Evolutionary conservation across 2,797 vertebrate genomes (phyloP).

Genomic region (Lepus townsendii): DNA sequence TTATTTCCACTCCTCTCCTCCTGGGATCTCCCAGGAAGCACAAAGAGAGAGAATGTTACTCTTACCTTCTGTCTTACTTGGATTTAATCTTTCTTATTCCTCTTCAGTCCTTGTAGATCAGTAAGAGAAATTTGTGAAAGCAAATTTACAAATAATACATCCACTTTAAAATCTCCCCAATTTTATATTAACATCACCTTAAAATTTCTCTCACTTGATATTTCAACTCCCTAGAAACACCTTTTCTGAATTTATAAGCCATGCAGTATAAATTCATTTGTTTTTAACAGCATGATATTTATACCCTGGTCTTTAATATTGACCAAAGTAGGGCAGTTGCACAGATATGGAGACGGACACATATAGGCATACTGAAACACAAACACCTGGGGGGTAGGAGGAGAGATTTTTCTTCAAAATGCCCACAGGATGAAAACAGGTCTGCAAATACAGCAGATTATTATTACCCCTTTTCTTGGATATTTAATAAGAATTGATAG

Average conservation of each 20-base stretch:
- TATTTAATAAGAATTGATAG: not conserved
- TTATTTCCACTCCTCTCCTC: not conserved
- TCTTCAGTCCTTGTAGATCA: not conserved
- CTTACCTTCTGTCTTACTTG: not conserved
- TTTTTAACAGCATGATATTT: not conserved
- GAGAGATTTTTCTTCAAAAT: not conserved
- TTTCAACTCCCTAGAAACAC: not conserved
- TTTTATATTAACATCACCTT: not conserved
- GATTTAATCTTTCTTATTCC: not conserved
- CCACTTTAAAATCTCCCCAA: not conserved
- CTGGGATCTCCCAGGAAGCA: not conserved
- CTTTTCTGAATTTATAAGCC: not conserved
- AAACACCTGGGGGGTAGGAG: not conserved
- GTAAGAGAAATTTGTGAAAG: not conserved
- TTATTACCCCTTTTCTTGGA: not conserved
- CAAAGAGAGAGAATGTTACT: not conserved
- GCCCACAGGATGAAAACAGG: too few species aligned
- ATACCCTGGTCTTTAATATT: not conserved
- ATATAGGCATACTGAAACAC: fast-evolving
- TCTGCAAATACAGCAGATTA: not conserved
- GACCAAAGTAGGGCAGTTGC: not conserved
- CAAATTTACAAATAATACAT: not conserved
- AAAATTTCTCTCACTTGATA: not conserved
- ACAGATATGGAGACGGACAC: too few species aligned
- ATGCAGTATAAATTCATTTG: not conserved